A percentile compares a stretch with the other conserved stretches of the same genome.
Evolutionary conservation across 1,140 invertebrate species (phyloP).

Genomic region (Patella vulgata): DNA sequence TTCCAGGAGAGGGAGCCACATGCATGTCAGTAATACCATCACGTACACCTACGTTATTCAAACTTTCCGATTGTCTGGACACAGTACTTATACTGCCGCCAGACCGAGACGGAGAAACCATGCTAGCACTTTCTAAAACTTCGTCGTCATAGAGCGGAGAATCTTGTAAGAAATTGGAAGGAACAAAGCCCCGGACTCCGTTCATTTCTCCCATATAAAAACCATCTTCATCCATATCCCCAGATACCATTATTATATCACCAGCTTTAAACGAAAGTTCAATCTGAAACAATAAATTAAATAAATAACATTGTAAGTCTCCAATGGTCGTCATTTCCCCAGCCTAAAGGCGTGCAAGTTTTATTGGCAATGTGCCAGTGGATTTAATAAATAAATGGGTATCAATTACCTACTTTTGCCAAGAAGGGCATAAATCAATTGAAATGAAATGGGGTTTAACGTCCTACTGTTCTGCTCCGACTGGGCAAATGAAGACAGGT

Average conservation of each 20-base stretch:
- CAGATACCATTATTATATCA: conserved; percentile 95
- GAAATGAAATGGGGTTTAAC: too few species aligned
- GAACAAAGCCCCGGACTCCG: conserved; percentile 91
- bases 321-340: too few species aligned
- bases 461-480: too few species aligned
- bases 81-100: conserved; percentile 50
- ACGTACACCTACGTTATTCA: conserved; percentile 55
- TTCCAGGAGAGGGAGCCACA: conserved; percentile 17
- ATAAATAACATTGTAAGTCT: not conserved
- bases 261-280: conserved; percentile 96
- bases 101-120: conserved; percentile 56
- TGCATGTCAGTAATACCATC: conserved; percentile 33
- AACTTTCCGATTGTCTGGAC: conserved; percentile 43
- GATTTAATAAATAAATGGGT: too few species aligned
- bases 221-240: conserved; percentile 97
- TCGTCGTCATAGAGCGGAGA: conserved; percentile 53
- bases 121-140: conserved; percentile 50
- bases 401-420: too few species aligned
- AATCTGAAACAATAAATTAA: conserved; percentile 75
- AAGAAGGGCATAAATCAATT: too few species aligned
- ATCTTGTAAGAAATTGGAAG: conserved; percentile 84
- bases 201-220: conserved; percentile 98
- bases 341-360: not conserved
- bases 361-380: too few species aligned
- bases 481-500: too few species aligned